Percentiles rank a stretch among this genome's conserved stretches.
Conservation (phyloP, 1,140 invertebrate genomes). For the Nephotettix cincticeps region DNA sequence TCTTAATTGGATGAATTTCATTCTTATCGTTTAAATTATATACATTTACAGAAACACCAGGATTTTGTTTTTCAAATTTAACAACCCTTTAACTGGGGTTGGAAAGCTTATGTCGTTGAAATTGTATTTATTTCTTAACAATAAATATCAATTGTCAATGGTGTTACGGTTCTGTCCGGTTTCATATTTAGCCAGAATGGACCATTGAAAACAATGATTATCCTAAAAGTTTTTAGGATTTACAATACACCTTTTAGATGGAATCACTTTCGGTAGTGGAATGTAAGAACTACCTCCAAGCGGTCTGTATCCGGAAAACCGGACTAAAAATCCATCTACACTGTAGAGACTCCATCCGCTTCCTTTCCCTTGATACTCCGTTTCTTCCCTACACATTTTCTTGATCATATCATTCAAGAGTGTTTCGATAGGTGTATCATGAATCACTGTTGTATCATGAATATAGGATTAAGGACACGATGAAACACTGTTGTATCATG, state of each 20-base stretch:
- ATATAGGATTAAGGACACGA: too few species aligned
- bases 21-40: constrained; percentile 13
- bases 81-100: neutral
- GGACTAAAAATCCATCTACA: constrained; percentile 1
- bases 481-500: too few species aligned
- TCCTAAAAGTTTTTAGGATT: constrained; percentile 11
- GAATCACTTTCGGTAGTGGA: neutral
- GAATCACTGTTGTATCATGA: neutral
- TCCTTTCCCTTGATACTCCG: neutral
- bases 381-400: neutral
- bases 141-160: neutral
- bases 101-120: constrained; percentile 14
- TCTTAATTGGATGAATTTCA: constrained; percentile 12
- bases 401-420: neutral
- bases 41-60: constrained; percentile 21
- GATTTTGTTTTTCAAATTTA: constrained; percentile 21
- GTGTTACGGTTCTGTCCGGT: neutral
- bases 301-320: neutral
- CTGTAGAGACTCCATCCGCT: neutral
- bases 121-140: neutral
- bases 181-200: constrained; percentile 10
- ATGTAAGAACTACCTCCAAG: neutral
- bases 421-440: neutral
- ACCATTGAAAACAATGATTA: constrained; percentile 15
- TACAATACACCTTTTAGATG: neutral